Percentiles rank a stretch among this genome's conserved stretches.
phyloP scores from a whole-genome alignment of 1,140 invertebrate species.

The Achatina immaculata region DNA sequence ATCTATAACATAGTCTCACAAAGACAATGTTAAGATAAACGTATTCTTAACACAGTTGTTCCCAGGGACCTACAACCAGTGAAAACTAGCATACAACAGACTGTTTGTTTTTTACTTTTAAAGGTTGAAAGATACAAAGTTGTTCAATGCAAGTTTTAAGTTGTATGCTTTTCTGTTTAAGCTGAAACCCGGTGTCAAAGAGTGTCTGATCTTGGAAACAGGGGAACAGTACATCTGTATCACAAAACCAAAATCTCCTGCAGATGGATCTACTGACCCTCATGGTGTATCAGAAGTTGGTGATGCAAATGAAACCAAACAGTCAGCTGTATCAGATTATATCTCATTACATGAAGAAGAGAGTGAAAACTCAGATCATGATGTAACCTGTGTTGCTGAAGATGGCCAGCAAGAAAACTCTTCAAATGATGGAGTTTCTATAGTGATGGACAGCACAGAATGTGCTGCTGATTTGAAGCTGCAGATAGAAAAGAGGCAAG shows the following conservation, averaged over 20 bases:
- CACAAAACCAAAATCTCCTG: neutral
- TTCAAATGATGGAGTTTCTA: conserved; percentile 21
- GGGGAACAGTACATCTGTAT: conserved; percentile 48
- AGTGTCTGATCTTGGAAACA: conserved; percentile 58
- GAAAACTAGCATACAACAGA: too few species aligned
- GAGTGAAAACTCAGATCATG: neutral
- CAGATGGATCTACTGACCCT: neutral
- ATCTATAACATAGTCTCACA: too few species aligned
- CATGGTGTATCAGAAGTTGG: neutral
- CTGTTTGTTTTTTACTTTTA: too few species aligned
- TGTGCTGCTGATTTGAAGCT: neutral
- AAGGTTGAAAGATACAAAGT: too few species aligned
- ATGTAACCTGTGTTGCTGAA: neutral
- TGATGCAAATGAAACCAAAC: neutral
- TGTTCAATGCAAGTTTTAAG: too few species aligned
- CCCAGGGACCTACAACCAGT: too few species aligned
- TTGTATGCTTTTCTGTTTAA: neutral
- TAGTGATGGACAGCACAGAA: conserved; percentile 30
- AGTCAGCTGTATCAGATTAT: neutral
- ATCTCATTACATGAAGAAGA: neutral
- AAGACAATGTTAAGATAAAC: too few species aligned
- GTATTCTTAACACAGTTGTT: too few species aligned
- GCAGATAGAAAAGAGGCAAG: neutral
- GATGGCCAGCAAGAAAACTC: neutral
- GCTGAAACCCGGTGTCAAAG: conserved; percentile 52